Base-by-base conservation (phyloP, 1,140 invertebrate species). In the Anoplophora glabripennis region DNA sequence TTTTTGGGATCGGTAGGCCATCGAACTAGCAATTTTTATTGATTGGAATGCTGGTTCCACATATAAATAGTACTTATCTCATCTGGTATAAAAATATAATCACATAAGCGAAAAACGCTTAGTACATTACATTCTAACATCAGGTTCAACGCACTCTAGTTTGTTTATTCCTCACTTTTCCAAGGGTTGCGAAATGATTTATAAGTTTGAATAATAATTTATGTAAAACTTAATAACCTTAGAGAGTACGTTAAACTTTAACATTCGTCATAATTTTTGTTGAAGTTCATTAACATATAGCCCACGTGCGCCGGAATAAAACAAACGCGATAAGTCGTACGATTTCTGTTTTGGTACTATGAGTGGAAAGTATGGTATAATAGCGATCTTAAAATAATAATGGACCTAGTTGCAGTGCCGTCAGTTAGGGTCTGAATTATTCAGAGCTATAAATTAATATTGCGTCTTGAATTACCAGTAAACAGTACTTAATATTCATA, bases 261-360 rank as follows among this genome's bases (percentile, higher is more conserved):
- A 42, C 41, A 54, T 45, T 54, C 37, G 52, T 54, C 37, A 54
- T 36, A 54, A 54, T 42, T 54, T 54, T 45, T 41, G 42, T 8
- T 45, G 52, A 54, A 54, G 52, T 54, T 54, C 52, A 54, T 54
- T 54, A 54, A 42, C 52, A 54, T 54, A 54, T 38, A 54, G 35
- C 52, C 38, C 52, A 54, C 41, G 52, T 44, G 21, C 44, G 15
- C 11, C 33, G 10, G 52, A 44, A 44, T 54, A 14, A 17, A 54
- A 44, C 40, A 36, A 42, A 44, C 14, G 18, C 37, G 17, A 54
- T 54, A 34, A 54, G 14, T 28, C 18, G 17, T 14, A 21, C 21
- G 36, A 34, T 54, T 54, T 54, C 52, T 54, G 44, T 54, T 54
- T n/a, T 44, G 52, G 21, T 33, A 54, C 44, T 21, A 34, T 54